Percentiles rank a stretch among this genome's conserved stretches.
phyloP scores from a whole-genome alignment of 1,140 invertebrate genomes.

The Drosophila takahashii region DNA sequence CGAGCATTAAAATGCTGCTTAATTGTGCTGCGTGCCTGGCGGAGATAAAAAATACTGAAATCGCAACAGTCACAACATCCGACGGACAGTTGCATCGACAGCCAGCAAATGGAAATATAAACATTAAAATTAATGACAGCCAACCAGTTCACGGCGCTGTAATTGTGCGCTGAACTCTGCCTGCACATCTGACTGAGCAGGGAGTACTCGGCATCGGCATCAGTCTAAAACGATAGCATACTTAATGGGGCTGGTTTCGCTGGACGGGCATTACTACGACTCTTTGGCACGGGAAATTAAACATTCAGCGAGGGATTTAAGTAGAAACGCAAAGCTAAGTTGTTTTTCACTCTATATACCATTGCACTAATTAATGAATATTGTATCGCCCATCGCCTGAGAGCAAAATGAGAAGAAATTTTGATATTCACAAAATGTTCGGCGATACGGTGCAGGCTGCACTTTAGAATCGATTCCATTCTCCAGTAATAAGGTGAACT shows the following conservation, averaged over 20 bases:
- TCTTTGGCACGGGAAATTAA: conserved; percentile 13
- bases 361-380: too few species aligned
- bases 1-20: conserved; percentile 69
- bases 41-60: conserved; percentile 45
- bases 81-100: conserved; percentile 6
- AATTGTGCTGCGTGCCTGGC: conserved; percentile 64
- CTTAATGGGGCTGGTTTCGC: conserved; percentile 31
- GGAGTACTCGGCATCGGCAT: neutral
- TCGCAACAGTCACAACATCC: conserved; percentile 31
- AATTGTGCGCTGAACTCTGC: conserved; percentile 55
- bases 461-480: too few species aligned
- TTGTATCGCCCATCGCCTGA: too few species aligned
- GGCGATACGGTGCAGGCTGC: too few species aligned
- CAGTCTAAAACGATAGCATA: conserved; percentile 51
- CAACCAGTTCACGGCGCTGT: conserved; percentile 33
- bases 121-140: conserved; percentile 55
- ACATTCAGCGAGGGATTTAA: neutral
- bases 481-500: too few species aligned
- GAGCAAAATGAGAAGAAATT: too few species aligned
- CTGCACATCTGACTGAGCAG: conserved; percentile 32
- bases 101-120: conserved; percentile 36
- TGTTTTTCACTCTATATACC: too few species aligned
- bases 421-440: too few species aligned
- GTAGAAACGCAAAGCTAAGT: neutral
- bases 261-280: neutral